Evolutionary conservation across 2,888 invertebrate genomes (phyloP).

Genomic region (Pandemis corylana): DNA sequence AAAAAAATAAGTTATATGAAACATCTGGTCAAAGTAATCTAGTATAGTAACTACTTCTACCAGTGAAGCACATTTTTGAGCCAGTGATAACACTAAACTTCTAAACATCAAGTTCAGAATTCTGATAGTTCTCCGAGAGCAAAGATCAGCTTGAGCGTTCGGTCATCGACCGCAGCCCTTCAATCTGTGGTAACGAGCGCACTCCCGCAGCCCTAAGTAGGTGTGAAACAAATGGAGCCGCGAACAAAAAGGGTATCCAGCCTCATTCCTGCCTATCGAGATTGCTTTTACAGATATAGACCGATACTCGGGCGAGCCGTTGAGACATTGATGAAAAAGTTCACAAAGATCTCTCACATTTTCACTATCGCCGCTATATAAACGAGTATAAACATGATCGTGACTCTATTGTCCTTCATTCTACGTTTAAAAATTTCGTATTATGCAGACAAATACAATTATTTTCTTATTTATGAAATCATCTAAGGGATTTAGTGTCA

Average conservation of each 20-base stretch:
- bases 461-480: too few species aligned
- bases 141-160: slow-evolving; percentile 59
- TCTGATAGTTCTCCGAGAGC: slow-evolving; percentile 39
- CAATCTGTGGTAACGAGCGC: slow-evolving; percentile 78
- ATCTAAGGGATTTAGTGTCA: too few species aligned
- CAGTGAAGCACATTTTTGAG: background rate
- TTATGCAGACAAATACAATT: background rate
- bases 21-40: too few species aligned
- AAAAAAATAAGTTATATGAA: too few species aligned
- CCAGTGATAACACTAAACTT: background rate
- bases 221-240: slow-evolving; percentile 75
- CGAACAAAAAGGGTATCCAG: slow-evolving; percentile 64
- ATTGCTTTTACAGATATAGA: slow-evolving; percentile 52
- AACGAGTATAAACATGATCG: slow-evolving; percentile 27
- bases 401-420: slow-evolving; percentile 37
- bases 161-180: slow-evolving; percentile 78
- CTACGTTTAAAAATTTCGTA: slow-evolving; percentile 25
- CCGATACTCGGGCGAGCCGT: slow-evolving; percentile 40
- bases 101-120: background rate
- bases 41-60: too few species aligned
- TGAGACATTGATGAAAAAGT: slow-evolving; percentile 42
- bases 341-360: slow-evolving; percentile 41
- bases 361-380: slow-evolving; percentile 34
- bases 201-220: slow-evolving; percentile 71
- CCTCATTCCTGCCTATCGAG: slow-evolving; percentile 45